Evolutionary conservation across 2,888 invertebrate species (phyloP), one percentile per base, ranked within the genome.

Genomic region (Tanaodytes sp.): DNA sequence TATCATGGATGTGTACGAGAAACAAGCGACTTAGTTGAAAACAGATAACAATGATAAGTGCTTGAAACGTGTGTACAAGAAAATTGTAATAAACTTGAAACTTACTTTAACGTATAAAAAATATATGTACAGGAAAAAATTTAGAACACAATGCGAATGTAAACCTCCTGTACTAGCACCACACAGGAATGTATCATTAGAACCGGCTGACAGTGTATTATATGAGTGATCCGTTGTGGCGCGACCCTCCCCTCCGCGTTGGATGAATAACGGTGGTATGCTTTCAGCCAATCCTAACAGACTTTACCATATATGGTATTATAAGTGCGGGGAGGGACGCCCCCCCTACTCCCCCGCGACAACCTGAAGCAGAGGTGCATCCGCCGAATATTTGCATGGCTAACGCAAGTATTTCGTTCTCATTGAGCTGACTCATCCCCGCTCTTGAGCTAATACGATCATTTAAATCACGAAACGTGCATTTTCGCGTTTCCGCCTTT

Each of bases 271-370:
- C 79, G 83, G 79, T 76, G 80, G 79, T 77, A 78, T 79, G 80
- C 76, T 80, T 80, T 81, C 88, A 85, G 85, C 91, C 91, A 91
- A 91, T 91, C 87, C 88, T 86, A 86, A 87, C 84, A 86, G 88
- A 89, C 90, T 90, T 91, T 89, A 90, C 92, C 92, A 91, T 92
- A 92, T 92, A 92, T 90, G 92, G 92, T 88, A 89, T 89, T 88
- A 87, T 88, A 86, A 88, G 87, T 87, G 73, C 75, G 75, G 79
- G 77, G 81, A 39, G 19, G 39, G 85, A 86, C 84, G 86, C 87
- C 79, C 79, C 77, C 79, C 79, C 77, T 73, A 57, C 73, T 67
- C 74, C 57, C 58, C 65, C 48, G 37, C 58, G 20, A 48, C 59
- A 45, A 42, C 23, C n/a, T n/a, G n/a, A n/a, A n/a, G 43, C 31